Percentiles rank a stretch among this genome's conserved stretches.
Conservation (phyloP, 2,113 vertebrate species). For the Girardinichthys multiradiatus region DNA sequence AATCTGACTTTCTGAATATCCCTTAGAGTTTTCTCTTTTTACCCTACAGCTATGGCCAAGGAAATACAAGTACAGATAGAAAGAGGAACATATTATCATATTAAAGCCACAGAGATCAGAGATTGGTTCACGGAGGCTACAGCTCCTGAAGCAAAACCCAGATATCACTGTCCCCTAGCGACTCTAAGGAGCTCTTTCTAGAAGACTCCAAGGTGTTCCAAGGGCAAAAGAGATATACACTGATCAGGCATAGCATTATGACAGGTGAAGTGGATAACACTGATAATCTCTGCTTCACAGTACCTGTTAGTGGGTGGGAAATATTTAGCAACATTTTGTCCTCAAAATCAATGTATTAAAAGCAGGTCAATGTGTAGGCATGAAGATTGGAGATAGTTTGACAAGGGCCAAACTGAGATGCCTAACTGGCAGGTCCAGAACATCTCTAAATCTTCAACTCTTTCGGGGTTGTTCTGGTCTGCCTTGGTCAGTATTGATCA, state of each 20-base stretch:
- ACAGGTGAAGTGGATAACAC: neutral
- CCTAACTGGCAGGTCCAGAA: too few species aligned
- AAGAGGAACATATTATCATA: constrained; percentile 26
- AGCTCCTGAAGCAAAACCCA: neutral
- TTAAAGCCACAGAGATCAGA: constrained; percentile 15
- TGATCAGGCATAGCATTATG: neutral
- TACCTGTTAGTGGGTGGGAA: too few species aligned
- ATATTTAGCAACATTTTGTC: neutral
- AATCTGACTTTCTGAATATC: constrained; percentile 17
- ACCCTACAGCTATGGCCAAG: constrained; percentile 4
- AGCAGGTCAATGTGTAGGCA: neutral
- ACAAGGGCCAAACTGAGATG: neutral
- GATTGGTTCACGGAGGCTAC: neutral
- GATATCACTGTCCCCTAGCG: neutral
- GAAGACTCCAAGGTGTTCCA: neutral
- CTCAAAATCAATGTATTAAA: neutral
- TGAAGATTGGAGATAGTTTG: neutral
- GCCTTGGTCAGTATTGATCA: neutral
- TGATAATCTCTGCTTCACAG: neutral
- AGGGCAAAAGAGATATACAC: neutral
- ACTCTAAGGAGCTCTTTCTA: neutral
- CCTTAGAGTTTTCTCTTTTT: constrained; percentile 17
- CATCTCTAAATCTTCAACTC: neutral
- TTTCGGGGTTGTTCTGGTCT: neutral
- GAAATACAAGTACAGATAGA: constrained; percentile 16